phyloP scores from a whole-genome alignment of 2,113 vertebrate species.

The Rattus norvegicus region DNA sequence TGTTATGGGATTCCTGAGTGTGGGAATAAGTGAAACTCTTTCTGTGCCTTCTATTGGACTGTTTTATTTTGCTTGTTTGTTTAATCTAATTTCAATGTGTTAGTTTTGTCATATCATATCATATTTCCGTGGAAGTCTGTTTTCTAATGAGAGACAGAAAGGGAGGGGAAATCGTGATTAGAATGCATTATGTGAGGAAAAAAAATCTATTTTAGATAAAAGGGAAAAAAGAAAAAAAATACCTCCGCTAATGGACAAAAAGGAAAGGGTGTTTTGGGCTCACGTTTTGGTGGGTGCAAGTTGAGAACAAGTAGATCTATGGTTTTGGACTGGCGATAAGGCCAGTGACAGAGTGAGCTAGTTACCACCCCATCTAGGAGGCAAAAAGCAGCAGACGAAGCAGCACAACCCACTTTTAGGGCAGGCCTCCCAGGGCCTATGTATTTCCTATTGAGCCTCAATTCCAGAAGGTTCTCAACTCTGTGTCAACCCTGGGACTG shows the following conservation, averaged over 20 bases:
- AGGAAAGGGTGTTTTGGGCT: not conserved
- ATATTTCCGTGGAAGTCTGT: not conserved
- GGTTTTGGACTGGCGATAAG: not conserved
- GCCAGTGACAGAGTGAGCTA: not conserved
- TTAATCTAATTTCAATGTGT: not conserved
- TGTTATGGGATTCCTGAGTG: not conserved
- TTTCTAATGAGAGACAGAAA: not conserved
- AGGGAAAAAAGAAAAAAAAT: not conserved
- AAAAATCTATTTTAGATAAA: not conserved
- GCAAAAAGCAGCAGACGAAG: not conserved
- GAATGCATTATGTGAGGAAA: not conserved
- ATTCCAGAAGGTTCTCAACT: not conserved
- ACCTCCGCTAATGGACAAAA: not conserved
- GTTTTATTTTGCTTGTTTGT: not conserved
- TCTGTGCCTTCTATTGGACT: not conserved
- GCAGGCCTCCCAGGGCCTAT: not conserved
- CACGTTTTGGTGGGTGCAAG: not conserved
- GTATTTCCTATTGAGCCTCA: not conserved
- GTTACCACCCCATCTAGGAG: too few relatives aligned
- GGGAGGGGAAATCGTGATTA: not conserved
- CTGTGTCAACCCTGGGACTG: not conserved
- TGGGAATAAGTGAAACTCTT: not conserved
- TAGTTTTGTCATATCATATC: not conserved
- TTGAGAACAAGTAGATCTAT: not conserved
- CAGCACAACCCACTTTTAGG: not conserved